Conservation (phyloP, 2,797 vertebrate genomes). For the Silurus aristotelis region DNA sequence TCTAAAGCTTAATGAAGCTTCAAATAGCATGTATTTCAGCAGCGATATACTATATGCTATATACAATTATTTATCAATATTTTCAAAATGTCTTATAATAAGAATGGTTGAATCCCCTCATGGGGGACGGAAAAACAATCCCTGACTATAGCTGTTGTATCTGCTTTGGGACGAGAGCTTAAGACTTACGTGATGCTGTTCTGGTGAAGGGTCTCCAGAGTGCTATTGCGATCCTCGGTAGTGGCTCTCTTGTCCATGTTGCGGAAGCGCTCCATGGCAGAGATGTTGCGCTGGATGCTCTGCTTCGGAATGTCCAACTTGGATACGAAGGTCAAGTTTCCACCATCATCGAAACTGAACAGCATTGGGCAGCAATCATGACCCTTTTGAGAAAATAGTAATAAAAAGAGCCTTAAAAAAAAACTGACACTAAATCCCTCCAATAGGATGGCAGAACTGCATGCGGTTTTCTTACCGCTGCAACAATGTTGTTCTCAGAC, state of each 20-base stretch:
- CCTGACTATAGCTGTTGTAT: neutral
- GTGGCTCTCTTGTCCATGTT: conserved; percentile 99
- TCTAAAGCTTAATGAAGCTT: neutral
- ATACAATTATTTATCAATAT: neutral
- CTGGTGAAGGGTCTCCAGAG: conserved; percentile 84
- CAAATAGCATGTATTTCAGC: neutral
- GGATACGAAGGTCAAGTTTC: conserved; percentile 87
- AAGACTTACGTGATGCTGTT: conserved; percentile 74
- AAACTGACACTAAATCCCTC: neutral
- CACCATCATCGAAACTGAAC: conserved; percentile 92
- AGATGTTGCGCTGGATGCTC: conserved; percentile 97
- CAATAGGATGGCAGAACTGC: neutral
- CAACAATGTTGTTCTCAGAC: conserved; percentile 95
- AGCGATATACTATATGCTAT: neutral
- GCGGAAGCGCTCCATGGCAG: conserved; percentile 97
- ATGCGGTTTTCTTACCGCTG: conserved; percentile 82
- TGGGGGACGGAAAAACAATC: neutral
- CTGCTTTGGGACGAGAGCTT: neutral
- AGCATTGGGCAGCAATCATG: conserved; percentile 99
- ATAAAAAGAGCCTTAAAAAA: neutral
- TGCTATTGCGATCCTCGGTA: conserved; percentile 89
- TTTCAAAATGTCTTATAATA: neutral
- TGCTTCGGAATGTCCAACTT: conserved; percentile 98
- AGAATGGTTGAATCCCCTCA: neutral
- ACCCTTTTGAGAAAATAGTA: conserved; percentile 73